Evolutionary conservation across 2,888 invertebrate genomes (phyloP).

Genomic region (Andrena marginata): DNA sequence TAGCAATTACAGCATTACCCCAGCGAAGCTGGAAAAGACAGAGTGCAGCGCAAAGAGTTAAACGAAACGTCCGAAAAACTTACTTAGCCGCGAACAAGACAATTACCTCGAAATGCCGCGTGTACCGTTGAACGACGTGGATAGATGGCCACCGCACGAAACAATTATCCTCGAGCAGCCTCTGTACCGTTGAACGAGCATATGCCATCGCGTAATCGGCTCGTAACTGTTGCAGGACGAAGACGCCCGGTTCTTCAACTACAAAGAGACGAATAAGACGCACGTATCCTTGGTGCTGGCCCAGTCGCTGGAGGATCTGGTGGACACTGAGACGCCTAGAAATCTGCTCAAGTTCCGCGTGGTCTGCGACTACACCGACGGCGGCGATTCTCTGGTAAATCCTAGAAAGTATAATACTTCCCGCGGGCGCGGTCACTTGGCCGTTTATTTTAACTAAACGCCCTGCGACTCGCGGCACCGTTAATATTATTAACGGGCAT

Average conservation of each 20-base stretch:
- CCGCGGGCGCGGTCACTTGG: constrained; percentile 15
- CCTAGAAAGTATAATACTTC: constrained; percentile 18
- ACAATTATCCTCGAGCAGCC: constrained; percentile 20
- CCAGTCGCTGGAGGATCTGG: constrained; percentile 92
- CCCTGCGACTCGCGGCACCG: not conserved
- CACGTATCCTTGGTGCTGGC: constrained; percentile 92
- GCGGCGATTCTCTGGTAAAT: constrained; percentile 88
- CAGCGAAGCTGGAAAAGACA: not conserved
- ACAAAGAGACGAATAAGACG: constrained; percentile 91
- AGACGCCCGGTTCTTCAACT: constrained; percentile 90
- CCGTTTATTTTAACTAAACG: not conserved
- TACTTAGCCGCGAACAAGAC: not conserved
- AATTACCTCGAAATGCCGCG: not conserved
- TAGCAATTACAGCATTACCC: not conserved
- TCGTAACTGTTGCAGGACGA: constrained; percentile 86
- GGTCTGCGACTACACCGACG: constrained; percentile 90
- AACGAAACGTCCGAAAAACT: not conserved
- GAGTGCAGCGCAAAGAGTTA: constrained; percentile 4
- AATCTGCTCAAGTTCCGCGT: constrained; percentile 94
- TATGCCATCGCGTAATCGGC: constrained; percentile 21
- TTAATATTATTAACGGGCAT: constrained; percentile 2
- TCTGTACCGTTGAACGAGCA: constrained; percentile 48
- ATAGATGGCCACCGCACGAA: constrained; percentile 14
- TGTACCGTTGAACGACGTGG: constrained; percentile 41
- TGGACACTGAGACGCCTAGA: constrained; percentile 92